Evolutionary conservation across 2,888 invertebrate species (phyloP), one percentile per base, ranked within the genome.

Genomic region (Cotesia congregata): DNA sequence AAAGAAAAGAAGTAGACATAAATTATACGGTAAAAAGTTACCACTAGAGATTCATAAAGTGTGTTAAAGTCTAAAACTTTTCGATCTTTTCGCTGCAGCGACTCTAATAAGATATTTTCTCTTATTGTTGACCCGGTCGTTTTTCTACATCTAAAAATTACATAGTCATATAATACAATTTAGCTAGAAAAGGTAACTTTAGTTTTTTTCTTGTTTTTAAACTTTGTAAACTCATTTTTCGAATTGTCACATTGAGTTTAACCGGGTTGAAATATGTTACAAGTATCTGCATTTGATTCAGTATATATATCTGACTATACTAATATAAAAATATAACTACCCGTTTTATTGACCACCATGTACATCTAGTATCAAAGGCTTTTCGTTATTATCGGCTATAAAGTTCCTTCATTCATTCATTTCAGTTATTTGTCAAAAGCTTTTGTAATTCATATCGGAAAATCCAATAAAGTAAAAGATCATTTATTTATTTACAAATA

Each of bases 41-140:
- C 73, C 67, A 41, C 61, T 65, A 17, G 60, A 68, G 41, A 77
- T 72, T 72, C 65, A 72, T 78, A 75, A 73, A 74, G 69, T 30
- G 64, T 60, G 72, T 77, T 77, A 77, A 72, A 50, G 72, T 74
- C 70, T 67, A 70, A 50, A 78, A 77, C 74, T 78, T 76, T 75
- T 77, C 76, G 71, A 75, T 78, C 74, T 76, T 50, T 50, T 68
- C 62, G 64, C 67, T 41, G 15, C 40, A 71, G 73, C 71, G 75
- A 40, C 59, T 69, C 50, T 70, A 64, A 69, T 65, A 73, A 70
- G 73, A 77, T 76, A 68, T 77, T 59, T 76, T 67, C 6, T 50
- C 50, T 50, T 50, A 12, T 59, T 12, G n/a, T 73, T 69, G 73
- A 74, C 77, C 73, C 62, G 60, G 68, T 72, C 50, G 50, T 50